Percentiles rank a stretch among this genome's conserved stretches.
Conservation (phyloP, 1,140 invertebrate species). For the Neocloeon triangulifer region DNA sequence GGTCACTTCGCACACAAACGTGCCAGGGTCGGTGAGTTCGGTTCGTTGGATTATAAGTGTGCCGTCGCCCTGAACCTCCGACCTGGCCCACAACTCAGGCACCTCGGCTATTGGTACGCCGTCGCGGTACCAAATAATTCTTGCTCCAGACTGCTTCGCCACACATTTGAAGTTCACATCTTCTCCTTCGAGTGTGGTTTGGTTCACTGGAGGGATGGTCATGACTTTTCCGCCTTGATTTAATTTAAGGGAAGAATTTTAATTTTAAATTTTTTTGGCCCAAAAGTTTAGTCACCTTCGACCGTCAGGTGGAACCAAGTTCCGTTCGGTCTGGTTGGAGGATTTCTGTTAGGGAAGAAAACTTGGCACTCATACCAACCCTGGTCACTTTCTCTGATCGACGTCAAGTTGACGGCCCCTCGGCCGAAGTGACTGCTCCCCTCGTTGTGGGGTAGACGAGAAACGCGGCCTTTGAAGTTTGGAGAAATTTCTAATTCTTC, state of each 20-base stretch:
- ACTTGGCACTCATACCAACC: constrained; percentile 83
- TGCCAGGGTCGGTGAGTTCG: constrained; percentile 59
- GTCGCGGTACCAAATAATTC: constrained; percentile 49
- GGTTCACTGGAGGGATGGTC: constrained; percentile 64
- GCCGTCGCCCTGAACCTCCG: constrained; percentile 36
- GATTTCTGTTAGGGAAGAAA: constrained; percentile 67
- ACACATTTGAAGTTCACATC: constrained; percentile 61
- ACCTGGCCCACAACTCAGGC: constrained; percentile 35
- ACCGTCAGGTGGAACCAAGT: constrained; percentile 72
- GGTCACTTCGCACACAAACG: constrained; percentile 70
- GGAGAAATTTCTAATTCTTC: constrained; percentile 39
- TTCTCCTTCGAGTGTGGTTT: constrained; percentile 66
- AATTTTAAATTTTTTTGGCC: constrained; percentile 1
- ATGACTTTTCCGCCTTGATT: constrained; percentile 75
- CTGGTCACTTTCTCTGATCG: constrained; percentile 65
- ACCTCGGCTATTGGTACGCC: constrained; percentile 31
- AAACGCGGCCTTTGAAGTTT: constrained; percentile 51
- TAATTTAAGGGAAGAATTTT: constrained; percentile 11
- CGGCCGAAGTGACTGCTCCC: constrained; percentile 25
- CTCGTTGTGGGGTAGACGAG: no score
- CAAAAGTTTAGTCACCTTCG: constrained; percentile 34
- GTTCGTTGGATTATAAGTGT: constrained; percentile 51
- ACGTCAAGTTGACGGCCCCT: constrained; percentile 73
- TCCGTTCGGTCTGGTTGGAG: constrained; percentile 58
- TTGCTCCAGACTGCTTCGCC: constrained; percentile 34